Evolutionary conservation across 2,113 vertebrate species (phyloP).

Genomic region (Seriola quinqueradiata): DNA sequence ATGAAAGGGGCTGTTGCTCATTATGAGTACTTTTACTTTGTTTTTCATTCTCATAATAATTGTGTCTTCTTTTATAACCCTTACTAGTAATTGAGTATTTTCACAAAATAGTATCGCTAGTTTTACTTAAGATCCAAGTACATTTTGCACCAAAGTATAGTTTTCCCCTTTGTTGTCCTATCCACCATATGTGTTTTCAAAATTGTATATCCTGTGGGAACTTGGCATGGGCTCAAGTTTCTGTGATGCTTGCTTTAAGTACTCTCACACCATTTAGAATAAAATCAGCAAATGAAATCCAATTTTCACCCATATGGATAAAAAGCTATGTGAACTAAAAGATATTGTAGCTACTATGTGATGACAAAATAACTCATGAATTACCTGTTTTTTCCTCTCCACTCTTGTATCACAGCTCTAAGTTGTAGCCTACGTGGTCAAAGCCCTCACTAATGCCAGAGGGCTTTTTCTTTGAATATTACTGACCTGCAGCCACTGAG

Average conservation of each 20-base stretch:
- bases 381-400: not conserved
- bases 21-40: not conserved
- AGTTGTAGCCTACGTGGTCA: not conserved
- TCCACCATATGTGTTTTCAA: not conserved
- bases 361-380: not conserved
- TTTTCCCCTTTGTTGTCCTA: not conserved
- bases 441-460: conserved; percentile 22
- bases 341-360: not conserved
- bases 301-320: not conserved
- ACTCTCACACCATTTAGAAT: not conserved
- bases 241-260: not conserved
- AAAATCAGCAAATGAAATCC: not conserved
- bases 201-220: not conserved
- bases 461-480: conserved; percentile 40
- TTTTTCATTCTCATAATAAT: not conserved
- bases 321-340: not conserved
- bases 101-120: not conserved
- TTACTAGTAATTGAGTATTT: not conserved
- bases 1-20: not conserved
- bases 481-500: conserved; percentile 24
- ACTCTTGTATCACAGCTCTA: not conserved
- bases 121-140: not conserved
- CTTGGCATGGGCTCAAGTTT: not conserved
- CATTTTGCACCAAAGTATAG: not conserved
- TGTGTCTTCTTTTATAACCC: not conserved